Evolutionary conservation across 1,140 invertebrate species (phyloP).

Genomic region (Ctenoplectra terminalis): DNA sequence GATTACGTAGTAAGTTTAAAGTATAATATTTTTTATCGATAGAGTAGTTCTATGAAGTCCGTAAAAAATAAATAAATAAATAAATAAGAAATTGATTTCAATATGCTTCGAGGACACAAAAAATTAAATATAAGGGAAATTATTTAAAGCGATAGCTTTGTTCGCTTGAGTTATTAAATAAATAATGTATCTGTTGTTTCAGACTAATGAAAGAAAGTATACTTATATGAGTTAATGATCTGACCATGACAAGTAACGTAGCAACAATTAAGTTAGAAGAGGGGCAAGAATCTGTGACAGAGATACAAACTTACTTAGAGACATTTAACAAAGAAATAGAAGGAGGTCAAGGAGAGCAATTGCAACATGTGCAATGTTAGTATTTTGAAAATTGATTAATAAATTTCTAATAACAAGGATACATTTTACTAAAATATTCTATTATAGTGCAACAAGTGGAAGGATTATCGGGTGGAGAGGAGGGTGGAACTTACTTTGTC

Average conservation of each 20-base stretch:
- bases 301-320: slow-evolving; percentile 92
- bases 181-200: slow-evolving; percentile 26
- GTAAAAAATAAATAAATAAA: not conserved
- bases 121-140: not conserved
- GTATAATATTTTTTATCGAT: not conserved
- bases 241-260: slow-evolving; percentile 79
- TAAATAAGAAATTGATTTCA: not conserved
- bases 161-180: not conserved
- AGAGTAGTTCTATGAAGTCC: not conserved
- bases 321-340: slow-evolving; percentile 94
- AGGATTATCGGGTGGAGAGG: slow-evolving; percentile 84
- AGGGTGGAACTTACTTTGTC: slow-evolving; percentile 89
- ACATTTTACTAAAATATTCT: not conserved
- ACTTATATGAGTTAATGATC: slow-evolving; percentile 62
- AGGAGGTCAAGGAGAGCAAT: slow-evolving; percentile 82
- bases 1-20: not conserved
- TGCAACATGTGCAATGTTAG: slow-evolving; percentile 83
- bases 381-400: slow-evolving; percentile 32
- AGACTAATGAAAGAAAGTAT: slow-evolving; percentile 47
- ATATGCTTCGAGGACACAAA: not conserved
- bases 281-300: slow-evolving; percentile 85
- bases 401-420: not conserved
- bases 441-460: slow-evolving; percentile 82
- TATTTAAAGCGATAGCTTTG: not conserved
- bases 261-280: slow-evolving; percentile 81